These are phyloP conservation scores for Azemiops feae DNA, from an alignment of 2,113 vertebrate species.

Conservation along the genomic window DNA sequence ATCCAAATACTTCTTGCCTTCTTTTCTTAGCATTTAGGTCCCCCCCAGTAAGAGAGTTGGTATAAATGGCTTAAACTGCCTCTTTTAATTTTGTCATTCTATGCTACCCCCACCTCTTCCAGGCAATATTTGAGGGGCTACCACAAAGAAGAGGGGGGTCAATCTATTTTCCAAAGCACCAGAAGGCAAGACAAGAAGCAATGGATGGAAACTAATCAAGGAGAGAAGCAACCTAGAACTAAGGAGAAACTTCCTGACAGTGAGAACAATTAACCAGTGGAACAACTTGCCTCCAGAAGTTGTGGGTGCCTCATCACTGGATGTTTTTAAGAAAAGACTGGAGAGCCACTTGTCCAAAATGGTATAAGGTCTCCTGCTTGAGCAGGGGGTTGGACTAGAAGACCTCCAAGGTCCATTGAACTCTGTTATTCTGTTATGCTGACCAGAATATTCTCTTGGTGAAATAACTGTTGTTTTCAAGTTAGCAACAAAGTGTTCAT, in stretches of 20 bases:
- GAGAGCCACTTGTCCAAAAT: too few species aligned
- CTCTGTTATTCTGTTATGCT: not conserved
- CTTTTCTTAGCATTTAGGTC: not conserved
- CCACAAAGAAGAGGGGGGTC: too few species aligned
- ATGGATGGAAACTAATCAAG: too few species aligned
- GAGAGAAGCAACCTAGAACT: too few species aligned
- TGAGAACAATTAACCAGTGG: too few species aligned
- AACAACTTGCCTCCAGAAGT: too few species aligned
- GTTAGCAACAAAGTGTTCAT: not conserved
- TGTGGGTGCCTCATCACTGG: too few species aligned
- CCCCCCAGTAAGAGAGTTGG: not conserved
- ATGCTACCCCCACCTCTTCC: not conserved
- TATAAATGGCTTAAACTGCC: not conserved
- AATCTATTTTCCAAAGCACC: not conserved
- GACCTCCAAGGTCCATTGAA: not conserved
- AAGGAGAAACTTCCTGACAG: too few species aligned
- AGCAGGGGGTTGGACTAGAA: too few species aligned
- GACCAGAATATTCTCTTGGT: not conserved
- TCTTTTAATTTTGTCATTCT: not conserved
- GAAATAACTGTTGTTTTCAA: not conserved
- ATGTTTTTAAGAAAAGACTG: too few species aligned
- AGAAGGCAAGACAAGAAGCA: not conserved
- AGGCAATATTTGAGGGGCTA: not conserved
- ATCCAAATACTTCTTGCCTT: not conserved
- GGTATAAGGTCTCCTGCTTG: too few species aligned